Evolutionary conservation across 2,888 invertebrate species (phyloP).

Genomic region (Epistrophe eligans): DNA sequence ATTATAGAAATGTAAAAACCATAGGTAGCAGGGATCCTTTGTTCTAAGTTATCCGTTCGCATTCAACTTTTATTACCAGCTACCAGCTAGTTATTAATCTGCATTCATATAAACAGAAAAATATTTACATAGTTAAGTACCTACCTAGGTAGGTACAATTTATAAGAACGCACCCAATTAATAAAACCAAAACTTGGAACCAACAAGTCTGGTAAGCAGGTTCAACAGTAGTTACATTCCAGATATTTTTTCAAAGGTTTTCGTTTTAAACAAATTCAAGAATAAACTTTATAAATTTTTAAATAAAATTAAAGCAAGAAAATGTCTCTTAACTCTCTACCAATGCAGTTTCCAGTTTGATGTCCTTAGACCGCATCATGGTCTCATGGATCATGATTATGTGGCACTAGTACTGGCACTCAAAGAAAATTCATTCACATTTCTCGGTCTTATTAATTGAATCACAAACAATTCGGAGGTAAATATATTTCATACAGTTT

Average conservation of each 20-base stretch:
- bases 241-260: neutral
- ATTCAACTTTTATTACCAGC: neutral
- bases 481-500: slow-evolving; percentile 8
- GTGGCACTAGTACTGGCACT: slow-evolving; percentile 28
- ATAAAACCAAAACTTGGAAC: neutral
- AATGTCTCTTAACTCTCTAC: neutral
- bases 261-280: neutral
- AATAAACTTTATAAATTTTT: neutral
- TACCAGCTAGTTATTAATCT: neutral
- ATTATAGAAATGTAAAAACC: neutral
- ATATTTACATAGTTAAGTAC: neutral
- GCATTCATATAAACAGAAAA: neutral
- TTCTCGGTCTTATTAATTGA: neutral
- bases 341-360: slow-evolving; percentile 9
- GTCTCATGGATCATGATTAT: slow-evolving; percentile 30
- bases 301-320: neutral
- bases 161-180: neutral
- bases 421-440: slow-evolving; percentile 6
- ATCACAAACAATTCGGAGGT: neutral
- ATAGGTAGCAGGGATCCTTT: neutral
- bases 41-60: neutral
- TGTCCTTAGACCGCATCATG: slow-evolving; percentile 17
- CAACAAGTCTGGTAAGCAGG: neutral
- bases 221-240: neutral
- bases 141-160: too few species aligned